Evolutionary conservation across 2,888 invertebrate genomes (phyloP), one percentile per base, ranked within the genome.

Genomic region (Gasteruption jaculator): DNA sequence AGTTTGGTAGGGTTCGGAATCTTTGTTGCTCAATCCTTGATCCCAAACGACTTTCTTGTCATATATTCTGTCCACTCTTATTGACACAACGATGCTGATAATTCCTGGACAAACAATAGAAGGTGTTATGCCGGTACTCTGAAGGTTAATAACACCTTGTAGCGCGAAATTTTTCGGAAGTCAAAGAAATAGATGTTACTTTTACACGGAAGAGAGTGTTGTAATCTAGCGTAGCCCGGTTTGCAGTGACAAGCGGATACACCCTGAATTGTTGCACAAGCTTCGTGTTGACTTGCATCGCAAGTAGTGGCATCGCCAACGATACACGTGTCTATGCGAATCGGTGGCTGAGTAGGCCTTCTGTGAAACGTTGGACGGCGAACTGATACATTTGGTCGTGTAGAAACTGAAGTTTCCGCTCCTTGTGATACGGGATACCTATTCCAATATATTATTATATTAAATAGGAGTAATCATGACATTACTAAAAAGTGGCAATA

Each of bases 251-350:
- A 92, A 45, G 90, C 87, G 2, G 91, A 91, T 1, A 92, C 90
- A 2, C 91, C 82, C 72, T 66, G 63, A 38, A 71, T 90, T 0
- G 91, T 93, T 46, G 84, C 80, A 61, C 93, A 93, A 37, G 83
- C 83, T 65, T 93, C 93, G 59, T 90, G 86, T 63, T 91, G 88
- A 1, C 88, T 85, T 40, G 82, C 81, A 60, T 92, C 91, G 55
- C 93, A 93, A 0, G 93, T 92, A 1, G 88, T 85, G 56, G 91
- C 89, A 56, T 93, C 92, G 0, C 92, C 93, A 0, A 93, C 92
- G 14, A 93, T 92, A 58, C 93, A 93, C 0, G 93, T 93, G 65
- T 93, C 93, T 46, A 93, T 93, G 53, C 92, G 62, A 20, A 85
- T 83, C 14, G 85, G 80, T 48, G 88, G 80, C 66, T 85, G 77